A percentile compares a stretch with the other conserved stretches of the same genome.
Evolutionary conservation across 2,113 vertebrate genomes (phyloP).

Genomic region (Pluvianellus socialis): DNA sequence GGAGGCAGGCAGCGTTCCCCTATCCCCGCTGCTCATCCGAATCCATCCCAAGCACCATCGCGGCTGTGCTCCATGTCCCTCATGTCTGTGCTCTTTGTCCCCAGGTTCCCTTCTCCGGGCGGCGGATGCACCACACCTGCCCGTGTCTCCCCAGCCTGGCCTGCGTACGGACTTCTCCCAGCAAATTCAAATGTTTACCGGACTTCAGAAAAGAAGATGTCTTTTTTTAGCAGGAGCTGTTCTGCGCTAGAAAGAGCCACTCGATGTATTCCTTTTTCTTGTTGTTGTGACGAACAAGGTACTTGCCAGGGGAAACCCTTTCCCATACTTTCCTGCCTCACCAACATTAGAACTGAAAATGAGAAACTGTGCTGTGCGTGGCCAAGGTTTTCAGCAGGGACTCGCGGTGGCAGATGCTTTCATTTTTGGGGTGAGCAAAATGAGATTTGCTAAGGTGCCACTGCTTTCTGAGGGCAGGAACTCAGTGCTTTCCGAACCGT

Average conservation of each 20-base stretch:
- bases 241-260: neutral
- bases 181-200: constrained; percentile 82
- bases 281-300: constrained; percentile 33
- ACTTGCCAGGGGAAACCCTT: constrained; percentile 10
- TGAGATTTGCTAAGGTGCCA: neutral
- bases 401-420: neutral
- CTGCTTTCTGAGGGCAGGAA: neutral
- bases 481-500: neutral
- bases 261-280: neutral
- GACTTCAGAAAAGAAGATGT: constrained; percentile 76
- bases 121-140: constrained; percentile 87
- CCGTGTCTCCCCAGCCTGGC: constrained; percentile 86
- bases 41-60: accelerated
- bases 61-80: neutral
- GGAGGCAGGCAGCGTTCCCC: neutral
- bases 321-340: constrained; percentile 16
- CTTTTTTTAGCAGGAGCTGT: constrained; percentile 57
- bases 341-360: neutral
- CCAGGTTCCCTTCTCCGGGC: constrained; percentile 89
- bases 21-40: accelerated
- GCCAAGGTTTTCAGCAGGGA: neutral
- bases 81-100: neutral
- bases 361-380: neutral
- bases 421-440: constrained; percentile 7
- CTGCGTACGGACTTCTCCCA: constrained; percentile 75